Percentiles rank a stretch among this genome's conserved stretches.
These are phyloP conservation scores for Asteroscopus sphinx DNA, from an alignment of 2,888 invertebrate genomes.

Conservation along the genomic window DNA sequence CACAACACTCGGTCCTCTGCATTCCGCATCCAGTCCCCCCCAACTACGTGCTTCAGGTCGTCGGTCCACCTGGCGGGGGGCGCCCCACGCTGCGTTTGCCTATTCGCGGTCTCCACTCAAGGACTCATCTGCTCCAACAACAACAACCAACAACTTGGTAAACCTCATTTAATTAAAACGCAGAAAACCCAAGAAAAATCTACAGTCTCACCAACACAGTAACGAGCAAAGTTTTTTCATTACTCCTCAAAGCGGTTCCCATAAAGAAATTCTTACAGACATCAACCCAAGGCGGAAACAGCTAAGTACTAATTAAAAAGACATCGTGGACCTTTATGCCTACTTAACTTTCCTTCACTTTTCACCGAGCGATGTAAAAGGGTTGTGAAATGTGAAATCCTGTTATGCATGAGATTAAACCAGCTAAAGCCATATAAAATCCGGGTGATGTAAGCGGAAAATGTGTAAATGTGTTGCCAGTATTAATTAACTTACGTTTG, in stretches of 20 bases:
- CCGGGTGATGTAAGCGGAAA: constrained; percentile 22
- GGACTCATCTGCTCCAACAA: too few relatives aligned
- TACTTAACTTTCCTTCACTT: constrained; percentile 28
- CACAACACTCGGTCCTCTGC: too few relatives aligned
- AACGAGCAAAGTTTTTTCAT: constrained; percentile 60
- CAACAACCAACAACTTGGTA: too few relatives aligned
- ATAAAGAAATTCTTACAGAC: constrained; percentile 57
- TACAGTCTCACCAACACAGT: constrained; percentile 19
- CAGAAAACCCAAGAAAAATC: constrained; percentile 16
- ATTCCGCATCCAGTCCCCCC: too few relatives aligned
- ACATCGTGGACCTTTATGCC: constrained; percentile 53
- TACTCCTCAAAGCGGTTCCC: constrained; percentile 54
- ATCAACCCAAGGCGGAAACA: constrained; percentile 51
- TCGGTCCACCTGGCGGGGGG: too few relatives aligned
- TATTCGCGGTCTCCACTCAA: too few relatives aligned
- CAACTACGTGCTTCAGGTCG: too few relatives aligned
- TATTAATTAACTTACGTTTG: constrained; percentile 40
- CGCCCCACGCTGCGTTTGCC: too few relatives aligned
- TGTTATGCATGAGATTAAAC: constrained; percentile 39
- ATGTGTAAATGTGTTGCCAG: constrained; percentile 24
- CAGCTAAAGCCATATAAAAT: constrained; percentile 36
- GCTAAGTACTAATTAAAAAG: constrained; percentile 64
- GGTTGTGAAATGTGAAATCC: constrained; percentile 27
- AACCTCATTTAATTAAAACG: constrained; percentile 32
- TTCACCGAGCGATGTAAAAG: constrained; percentile 17